Base-by-base conservation (phyloP, 2,888 invertebrate genomes). In the Physocephala rufipes region DNA sequence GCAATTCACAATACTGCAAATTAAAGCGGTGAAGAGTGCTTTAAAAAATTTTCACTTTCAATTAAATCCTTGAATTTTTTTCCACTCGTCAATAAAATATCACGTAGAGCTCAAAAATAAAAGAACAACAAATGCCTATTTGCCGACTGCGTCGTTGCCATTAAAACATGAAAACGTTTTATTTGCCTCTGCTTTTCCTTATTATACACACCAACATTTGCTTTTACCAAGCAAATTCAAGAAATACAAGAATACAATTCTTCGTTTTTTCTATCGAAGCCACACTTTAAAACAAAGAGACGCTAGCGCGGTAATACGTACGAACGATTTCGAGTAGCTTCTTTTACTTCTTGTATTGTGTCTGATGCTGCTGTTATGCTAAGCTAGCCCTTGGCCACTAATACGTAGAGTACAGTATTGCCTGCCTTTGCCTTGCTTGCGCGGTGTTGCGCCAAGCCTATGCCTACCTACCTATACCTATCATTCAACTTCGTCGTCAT, bases 301-400 rank as follows among this genome's bases (percentile, higher is more conserved):
- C 55, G 70, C 64, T 58, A 47, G 67, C 61, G 68, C 67, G 64
- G 65, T 47, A 47, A 53, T 65, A 72, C 53, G 45, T 26, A 72
- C 64, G 30, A 30, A 70, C 43, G 66, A 45, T 47, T 63, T 70
- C 58, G 70, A 63, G 47, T 70, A 64, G 70, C 64, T 70, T 45
- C 55, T 63, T 63, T 61, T 72, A 64, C 66, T 70, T 71, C 64
- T 72, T 62, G 49, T 43, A 66, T 67, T 71, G 45, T 53, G 71
- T 71, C 62, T 71, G 26, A 59, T 73, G 63, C 49, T 71, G 67
- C 59, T 72, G 55, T 55, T 67, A 69, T 69, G 70, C 72, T 70
- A 71, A 67, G 80, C 81, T 81, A 81, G 82, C 82, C 81, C 82
- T 82, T 82, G 81, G 81, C 78, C 80, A 82, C 81, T 79, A 80